These are phyloP conservation scores for Cheiracanthium punctorium DNA, from an alignment of 2,888 invertebrate species.

Conservation along the genomic window DNA sequence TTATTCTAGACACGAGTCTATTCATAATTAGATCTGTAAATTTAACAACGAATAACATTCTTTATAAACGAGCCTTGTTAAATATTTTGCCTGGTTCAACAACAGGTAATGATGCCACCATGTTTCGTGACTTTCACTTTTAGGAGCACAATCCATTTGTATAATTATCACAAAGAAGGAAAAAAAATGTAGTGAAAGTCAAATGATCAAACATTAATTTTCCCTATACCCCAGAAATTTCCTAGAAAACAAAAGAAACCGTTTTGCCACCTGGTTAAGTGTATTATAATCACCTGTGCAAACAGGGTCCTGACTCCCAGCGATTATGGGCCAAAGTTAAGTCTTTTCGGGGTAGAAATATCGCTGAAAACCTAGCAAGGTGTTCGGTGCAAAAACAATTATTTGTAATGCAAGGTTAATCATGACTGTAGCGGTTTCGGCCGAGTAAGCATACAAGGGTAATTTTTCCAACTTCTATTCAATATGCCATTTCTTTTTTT, in stretches of 20 bases:
- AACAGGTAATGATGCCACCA: too few relatives aligned
- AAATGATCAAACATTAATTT: not conserved
- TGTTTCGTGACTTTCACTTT: too few relatives aligned
- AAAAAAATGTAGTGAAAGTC: not conserved
- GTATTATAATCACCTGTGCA: constrained; percentile 1
- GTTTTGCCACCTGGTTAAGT: not conserved
- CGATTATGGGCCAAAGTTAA: not conserved
- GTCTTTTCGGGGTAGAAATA: not conserved
- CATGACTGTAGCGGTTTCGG: constrained; percentile 34
- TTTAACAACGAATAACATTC: too few relatives aligned
- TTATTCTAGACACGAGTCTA: too few relatives aligned
- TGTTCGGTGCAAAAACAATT: constrained; percentile 8
- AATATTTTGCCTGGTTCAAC: too few relatives aligned
- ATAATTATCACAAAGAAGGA: not conserved
- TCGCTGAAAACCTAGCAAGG: not conserved
- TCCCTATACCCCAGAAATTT: not conserved
- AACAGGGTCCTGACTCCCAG: not conserved
- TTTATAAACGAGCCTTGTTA: too few relatives aligned
- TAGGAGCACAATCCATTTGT: too few relatives aligned
- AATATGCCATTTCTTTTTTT: not conserved
- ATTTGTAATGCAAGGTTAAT: constrained; percentile 65
- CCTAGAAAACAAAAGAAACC: not conserved
- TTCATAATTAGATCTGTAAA: too few relatives aligned
- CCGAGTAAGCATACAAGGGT: constrained; percentile 55
- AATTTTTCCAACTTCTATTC: not conserved